Conservation (phyloP, 1,140 invertebrate species). For the Drosophila athabasca region DNA sequence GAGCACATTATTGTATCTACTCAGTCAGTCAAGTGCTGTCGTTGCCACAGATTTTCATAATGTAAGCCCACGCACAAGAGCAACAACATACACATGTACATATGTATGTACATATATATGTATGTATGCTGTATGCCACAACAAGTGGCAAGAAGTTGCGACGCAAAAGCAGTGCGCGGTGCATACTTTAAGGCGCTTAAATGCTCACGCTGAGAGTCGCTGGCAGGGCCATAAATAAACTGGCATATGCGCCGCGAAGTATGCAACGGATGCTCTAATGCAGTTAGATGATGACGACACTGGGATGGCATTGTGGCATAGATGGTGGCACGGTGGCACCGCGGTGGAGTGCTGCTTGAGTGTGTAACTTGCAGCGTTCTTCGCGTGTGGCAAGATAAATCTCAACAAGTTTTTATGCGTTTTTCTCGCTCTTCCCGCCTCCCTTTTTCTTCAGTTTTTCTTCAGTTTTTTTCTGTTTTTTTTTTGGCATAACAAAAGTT, state of each 20-base stretch:
- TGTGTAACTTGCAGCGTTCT: slow-evolving; percentile 49
- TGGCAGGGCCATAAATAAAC: slow-evolving; percentile 67
- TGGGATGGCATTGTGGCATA: not conserved
- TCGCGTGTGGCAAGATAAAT: slow-evolving; percentile 78
- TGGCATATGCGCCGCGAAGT: slow-evolving; percentile 67
- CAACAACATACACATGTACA: not conserved
- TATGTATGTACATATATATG: not conserved
- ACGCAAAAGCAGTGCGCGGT: slow-evolving; percentile 41
- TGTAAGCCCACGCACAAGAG: slow-evolving; percentile 26
- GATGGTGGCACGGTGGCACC: not conserved
- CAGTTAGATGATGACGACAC: slow-evolving; percentile 55
- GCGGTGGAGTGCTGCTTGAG: slow-evolving; percentile 23
- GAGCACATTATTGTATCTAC: slow-evolving; percentile 40
- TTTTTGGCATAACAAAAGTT: slow-evolving; percentile 65
- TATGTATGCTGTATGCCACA: slow-evolving; percentile 23
- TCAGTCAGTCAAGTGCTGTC: slow-evolving; percentile 37
- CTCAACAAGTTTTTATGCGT: slow-evolving; percentile 81
- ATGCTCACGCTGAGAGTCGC: slow-evolving; percentile 35
- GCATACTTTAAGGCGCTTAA: slow-evolving; percentile 78
- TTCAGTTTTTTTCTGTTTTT: slow-evolving; percentile 20
- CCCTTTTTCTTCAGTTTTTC: slow-evolving; percentile 4
- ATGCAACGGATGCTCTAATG: slow-evolving; percentile 65
- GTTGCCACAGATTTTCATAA: slow-evolving; percentile 40
- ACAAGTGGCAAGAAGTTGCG: slow-evolving; percentile 68
- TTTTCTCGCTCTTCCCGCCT: slow-evolving; percentile 19